Evolutionary conservation across 2,888 invertebrate genomes (phyloP), one percentile per base, ranked within the genome.

Genomic region (Hydropsyche betteni): DNA sequence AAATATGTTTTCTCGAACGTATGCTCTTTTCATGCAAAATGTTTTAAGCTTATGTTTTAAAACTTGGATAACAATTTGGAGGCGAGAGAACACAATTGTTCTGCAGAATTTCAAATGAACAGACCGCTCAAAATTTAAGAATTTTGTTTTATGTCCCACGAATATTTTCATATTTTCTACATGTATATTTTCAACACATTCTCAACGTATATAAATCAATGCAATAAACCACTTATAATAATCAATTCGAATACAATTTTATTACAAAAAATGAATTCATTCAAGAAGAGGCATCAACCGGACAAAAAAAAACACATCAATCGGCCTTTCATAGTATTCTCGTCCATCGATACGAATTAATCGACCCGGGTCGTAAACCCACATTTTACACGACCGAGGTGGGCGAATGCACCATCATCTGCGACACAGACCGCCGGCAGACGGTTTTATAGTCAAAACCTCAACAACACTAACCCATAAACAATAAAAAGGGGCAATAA

Each of bases 401-500:
- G 24, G 24, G 24, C 24, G 58, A 33, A 38, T 68, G 58, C 58
- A 38, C 53, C 52, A 12, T 70, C 24, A n/a, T 52, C 69, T 68
- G 58, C 24, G 58, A 16, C 12, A 64, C 73, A 79, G 77, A 79
- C 79, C 50, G 58, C 61, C 78, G 75, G 75, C 76, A 78, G 78
- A 79, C 77, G 68, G 75, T 74, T 79, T 79, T 79, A 79, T 75
- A 76, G 77, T 77, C 79, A 74, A 75, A 76, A 73, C 78, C 76
- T 70, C 76, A 73, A 69, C 74, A 71, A 69, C 74, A 71, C 69
- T 78, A 51, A 70, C 75, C 76, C 77, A 77, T 79, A 79, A 78
- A 79, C 79, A 76, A 78, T 79, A 79, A 79, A 79, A 79, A 79
- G 74, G 71, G 34, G 74, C 51, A 74, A 77, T 76, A 77, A 79